A percentile compares a stretch with the other conserved stretches of the same genome.
Evolutionary conservation across 2,113 vertebrate species (phyloP).

Genomic region (Mus pahari): DNA sequence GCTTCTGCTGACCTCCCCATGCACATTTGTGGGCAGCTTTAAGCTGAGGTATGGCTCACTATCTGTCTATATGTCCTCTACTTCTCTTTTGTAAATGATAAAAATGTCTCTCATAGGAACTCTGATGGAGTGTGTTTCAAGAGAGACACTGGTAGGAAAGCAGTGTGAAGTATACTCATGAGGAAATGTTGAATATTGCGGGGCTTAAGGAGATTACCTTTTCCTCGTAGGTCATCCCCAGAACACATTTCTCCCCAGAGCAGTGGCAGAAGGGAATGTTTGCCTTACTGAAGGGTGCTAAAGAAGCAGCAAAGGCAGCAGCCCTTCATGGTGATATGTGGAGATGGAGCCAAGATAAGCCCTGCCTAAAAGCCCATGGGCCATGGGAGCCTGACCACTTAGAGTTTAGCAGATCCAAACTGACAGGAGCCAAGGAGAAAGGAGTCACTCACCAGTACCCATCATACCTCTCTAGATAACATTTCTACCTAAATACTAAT

Average conservation of each 20-base stretch:
- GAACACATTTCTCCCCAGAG: neutral
- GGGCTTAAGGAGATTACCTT: neutral
- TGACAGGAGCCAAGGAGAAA: neutral
- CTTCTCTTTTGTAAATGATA: slow-evolving; percentile 16
- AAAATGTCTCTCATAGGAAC: neutral
- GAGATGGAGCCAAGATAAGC: neutral
- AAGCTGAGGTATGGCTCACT: neutral
- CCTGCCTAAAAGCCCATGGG: neutral
- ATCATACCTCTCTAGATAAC: neutral
- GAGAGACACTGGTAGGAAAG: neutral
- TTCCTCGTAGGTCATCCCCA: neutral
- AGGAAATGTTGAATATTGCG: fast-evolving
- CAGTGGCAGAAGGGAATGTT: neutral
- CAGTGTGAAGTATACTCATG: neutral
- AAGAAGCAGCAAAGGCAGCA: neutral
- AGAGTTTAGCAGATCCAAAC: neutral
- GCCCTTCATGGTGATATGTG: neutral
- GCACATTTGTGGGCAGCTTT: neutral
- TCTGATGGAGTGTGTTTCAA: neutral
- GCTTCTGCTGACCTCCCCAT: neutral
- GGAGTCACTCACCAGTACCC: neutral
- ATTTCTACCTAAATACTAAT: neutral
- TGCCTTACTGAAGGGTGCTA: neutral
- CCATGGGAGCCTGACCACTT: neutral
- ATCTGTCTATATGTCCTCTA: neutral